Evolutionary conservation across 1,140 invertebrate genomes (phyloP), one percentile per base, ranked within the genome.

Genomic region (Nasonia longicornis): DNA sequence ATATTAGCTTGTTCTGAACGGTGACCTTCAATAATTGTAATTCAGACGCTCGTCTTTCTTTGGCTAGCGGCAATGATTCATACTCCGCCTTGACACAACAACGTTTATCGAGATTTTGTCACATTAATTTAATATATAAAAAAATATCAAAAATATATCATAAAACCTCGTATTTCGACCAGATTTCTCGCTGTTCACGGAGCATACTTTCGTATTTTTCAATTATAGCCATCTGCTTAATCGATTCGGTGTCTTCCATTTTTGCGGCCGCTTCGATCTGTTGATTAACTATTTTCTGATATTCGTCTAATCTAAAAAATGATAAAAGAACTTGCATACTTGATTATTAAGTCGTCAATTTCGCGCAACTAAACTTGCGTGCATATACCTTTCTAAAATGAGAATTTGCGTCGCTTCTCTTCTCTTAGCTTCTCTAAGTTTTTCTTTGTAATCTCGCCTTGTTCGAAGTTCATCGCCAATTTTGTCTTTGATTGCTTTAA

Each of bases 291-390:
- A 80, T 70, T 74, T 77, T 77, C 42, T 83, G 66, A 66, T 76
- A 80, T 63, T 83, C 82, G 20, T 83, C 58, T 6, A 83, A 29
- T 64, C 81, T 82, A 35, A 75, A n/a, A 67, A 80, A 71, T 75
- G 2, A 58, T 3, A 58, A 48, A 48, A 35, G 0, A 35, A 26
- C 26, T 26, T 26, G 26, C 67, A 1, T 1, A 26, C 8, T 3
- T 10, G 26, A 66, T 64, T 58, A 58, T 14, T n/a, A 58, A n/a
- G 52, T 58, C 3, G 52, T 16, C 6, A 58, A 26, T 2, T 48
- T 12, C 45, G 45, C 45, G 26, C 26, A 26, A 64, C 7, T 64
- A 10, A n/a, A 64, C 1, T 64, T n/a, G 63, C 4, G 14, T 26
- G 26, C 26, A 26, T 26, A 12, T 74, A 83, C 77, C 82, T 83